Conservation (phyloP, 2,113 vertebrate species). For the Urocitellus parryii region DNA sequence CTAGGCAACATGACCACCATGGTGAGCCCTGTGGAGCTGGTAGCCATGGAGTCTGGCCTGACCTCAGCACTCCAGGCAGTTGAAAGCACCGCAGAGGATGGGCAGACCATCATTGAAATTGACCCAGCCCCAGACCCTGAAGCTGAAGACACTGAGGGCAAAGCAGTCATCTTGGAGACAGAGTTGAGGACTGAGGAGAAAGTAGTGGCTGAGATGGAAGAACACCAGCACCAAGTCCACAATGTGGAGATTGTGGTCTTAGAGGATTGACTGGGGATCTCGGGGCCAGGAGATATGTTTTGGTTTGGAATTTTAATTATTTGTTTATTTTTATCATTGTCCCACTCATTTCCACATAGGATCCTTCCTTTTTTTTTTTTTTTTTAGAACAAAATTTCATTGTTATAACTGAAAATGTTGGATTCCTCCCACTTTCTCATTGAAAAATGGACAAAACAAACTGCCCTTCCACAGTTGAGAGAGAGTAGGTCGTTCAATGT, state of each 20-base stretch:
- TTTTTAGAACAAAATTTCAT: conserved; percentile 76
- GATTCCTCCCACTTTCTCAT: conserved; percentile 59
- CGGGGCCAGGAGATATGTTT: conserved; percentile 74
- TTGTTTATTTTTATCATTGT: conserved; percentile 85
- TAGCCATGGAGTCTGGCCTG: conserved; percentile 92
- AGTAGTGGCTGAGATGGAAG: conserved; percentile 88
- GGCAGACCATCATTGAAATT: conserved; percentile 95
- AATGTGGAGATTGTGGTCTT: conserved; percentile 93
- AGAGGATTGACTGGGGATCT: conserved; percentile 87
- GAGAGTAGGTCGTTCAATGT: conserved; percentile 63
- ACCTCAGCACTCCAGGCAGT: conserved; percentile 89
- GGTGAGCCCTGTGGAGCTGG: conserved; percentile 94
- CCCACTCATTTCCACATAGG: conserved; percentile 83
- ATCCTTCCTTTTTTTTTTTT: conserved; percentile 68
- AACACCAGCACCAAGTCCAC: conserved; percentile 92
- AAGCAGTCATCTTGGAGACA: conserved; percentile 91
- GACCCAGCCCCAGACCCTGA: conserved; percentile 91
- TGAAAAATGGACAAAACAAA: conserved; percentile 83
- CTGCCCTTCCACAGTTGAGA: conserved; percentile 69
- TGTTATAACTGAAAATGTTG: conserved; percentile 78
- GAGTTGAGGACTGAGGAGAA: conserved; percentile 92
- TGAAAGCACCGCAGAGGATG: conserved; percentile 88
- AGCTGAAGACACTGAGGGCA: conserved; percentile 85
- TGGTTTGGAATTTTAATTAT: conserved; percentile 83
- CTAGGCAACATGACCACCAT: conserved; percentile 89